Conservation (phyloP, 1,140 invertebrate species). For the Teleogryllus occipitalis region DNA sequence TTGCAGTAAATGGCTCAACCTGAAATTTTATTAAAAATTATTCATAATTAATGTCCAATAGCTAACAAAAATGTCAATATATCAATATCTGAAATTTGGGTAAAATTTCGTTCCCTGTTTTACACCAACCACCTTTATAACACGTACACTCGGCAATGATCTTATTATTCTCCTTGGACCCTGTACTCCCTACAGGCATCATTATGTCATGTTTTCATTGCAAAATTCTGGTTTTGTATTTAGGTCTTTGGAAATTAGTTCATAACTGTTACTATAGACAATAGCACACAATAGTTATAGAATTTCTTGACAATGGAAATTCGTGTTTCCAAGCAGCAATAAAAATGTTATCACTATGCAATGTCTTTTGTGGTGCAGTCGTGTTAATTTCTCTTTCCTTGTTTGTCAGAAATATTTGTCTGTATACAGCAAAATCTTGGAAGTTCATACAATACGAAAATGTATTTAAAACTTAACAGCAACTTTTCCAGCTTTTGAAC, state of each 20-base stretch:
- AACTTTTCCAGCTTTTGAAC: no score
- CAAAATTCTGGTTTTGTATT: no score
- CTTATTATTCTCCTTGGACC: neutral
- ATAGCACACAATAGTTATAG: no score
- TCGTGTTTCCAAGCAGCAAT: no score
- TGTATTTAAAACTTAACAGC: no score
- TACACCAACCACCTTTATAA: no score
- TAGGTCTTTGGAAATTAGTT: neutral
- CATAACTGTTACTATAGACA: no score
- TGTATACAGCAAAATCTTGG: neutral
- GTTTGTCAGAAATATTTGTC: neutral
- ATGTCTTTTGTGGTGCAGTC: neutral
- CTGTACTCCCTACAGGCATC: no score
- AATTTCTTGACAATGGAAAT: no score
- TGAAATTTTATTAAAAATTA: neutral
- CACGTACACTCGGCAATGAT: no score
- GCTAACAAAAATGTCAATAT: neutral
- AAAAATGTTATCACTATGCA: neutral
- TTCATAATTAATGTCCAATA: neutral
- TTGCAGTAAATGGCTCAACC: slow-evolving; percentile 43
- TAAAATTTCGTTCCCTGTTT: neutral
- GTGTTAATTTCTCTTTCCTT: neutral
- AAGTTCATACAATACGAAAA: neutral
- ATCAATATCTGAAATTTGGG: neutral
- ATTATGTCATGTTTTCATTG: no score